Conservation (phyloP, 2,113 vertebrate species). For the Lutjanus erythropterus region DNA sequence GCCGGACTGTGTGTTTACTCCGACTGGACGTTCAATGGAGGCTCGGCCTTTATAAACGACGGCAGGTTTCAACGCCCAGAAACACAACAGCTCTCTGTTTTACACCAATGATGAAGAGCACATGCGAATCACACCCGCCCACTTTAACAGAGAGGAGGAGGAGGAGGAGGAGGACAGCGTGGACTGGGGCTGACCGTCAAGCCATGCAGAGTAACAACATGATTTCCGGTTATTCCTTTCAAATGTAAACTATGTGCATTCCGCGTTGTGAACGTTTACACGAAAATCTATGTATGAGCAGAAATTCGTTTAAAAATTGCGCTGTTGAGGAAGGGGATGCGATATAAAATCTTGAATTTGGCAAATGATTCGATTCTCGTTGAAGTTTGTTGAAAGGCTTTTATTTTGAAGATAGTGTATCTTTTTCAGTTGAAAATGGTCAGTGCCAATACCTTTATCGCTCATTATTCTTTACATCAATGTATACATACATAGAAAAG, state of each 20-base stretch:
- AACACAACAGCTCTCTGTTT: slow-evolving; percentile 2
- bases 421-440: background rate
- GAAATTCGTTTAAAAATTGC: too few species aligned
- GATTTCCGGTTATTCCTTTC: background rate
- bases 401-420: slow-evolving; percentile 24
- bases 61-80: slow-evolving; percentile 44
- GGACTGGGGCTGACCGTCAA: background rate
- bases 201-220: too few species aligned
- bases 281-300: background rate
- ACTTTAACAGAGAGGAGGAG: background rate
- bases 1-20: background rate
- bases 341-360: background rate
- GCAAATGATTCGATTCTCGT: background rate
- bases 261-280: background rate
- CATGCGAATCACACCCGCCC: slow-evolving; percentile 47
- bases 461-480: background rate
- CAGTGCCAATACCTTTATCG: background rate
- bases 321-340: background rate
- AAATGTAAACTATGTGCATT: background rate
- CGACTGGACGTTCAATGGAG: background rate
- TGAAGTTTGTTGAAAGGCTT: background rate
- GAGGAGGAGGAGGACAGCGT: background rate
- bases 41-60: slow-evolving; percentile 23
- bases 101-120: slow-evolving; percentile 51
- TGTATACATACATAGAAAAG: background rate